Evolutionary conservation across 2,888 invertebrate species (phyloP).

Genomic region (Xestia xanthographa): DNA sequence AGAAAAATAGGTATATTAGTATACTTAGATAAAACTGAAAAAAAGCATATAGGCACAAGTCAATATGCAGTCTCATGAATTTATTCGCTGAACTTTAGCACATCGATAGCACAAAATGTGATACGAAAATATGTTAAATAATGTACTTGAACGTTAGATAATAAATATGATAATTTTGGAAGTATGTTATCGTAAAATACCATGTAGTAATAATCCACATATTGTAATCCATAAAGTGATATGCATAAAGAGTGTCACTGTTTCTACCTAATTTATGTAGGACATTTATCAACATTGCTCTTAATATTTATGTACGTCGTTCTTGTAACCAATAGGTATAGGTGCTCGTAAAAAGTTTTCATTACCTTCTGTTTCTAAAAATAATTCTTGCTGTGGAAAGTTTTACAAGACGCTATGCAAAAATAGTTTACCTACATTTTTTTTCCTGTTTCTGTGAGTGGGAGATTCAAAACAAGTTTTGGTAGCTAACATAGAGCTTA

Average conservation of each 20-base stretch:
- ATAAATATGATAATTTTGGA: conserved; percentile 44
- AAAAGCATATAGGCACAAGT: too few species aligned
- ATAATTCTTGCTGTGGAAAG: not conserved
- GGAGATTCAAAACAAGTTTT: not conserved
- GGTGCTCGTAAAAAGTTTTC: not conserved
- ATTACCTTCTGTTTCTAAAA: not conserved
- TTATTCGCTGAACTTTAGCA: not conserved
- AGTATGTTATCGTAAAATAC: conserved; percentile 27
- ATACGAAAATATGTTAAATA: conserved; percentile 2
- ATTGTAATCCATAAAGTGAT: conserved; percentile 37
- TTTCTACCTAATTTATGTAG: conserved; percentile 8
- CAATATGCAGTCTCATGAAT: not conserved
- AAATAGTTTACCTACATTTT: not conserved
- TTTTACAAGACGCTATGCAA: not conserved
- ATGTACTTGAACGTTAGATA: conserved; percentile 7
- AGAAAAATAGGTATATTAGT: too few species aligned
- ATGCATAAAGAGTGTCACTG: conserved; percentile 15
- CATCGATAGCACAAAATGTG: not conserved
- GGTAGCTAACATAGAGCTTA: not conserved
- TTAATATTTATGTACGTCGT: not conserved
- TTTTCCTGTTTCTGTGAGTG: not conserved
- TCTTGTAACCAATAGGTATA: too few species aligned
- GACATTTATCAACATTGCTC: conserved; percentile 28
- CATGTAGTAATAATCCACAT: conserved; percentile 29
- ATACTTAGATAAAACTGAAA: not conserved